phyloP scores from a whole-genome alignment of 2,888 invertebrate species.

The Drosophila fungiperda region DNA sequence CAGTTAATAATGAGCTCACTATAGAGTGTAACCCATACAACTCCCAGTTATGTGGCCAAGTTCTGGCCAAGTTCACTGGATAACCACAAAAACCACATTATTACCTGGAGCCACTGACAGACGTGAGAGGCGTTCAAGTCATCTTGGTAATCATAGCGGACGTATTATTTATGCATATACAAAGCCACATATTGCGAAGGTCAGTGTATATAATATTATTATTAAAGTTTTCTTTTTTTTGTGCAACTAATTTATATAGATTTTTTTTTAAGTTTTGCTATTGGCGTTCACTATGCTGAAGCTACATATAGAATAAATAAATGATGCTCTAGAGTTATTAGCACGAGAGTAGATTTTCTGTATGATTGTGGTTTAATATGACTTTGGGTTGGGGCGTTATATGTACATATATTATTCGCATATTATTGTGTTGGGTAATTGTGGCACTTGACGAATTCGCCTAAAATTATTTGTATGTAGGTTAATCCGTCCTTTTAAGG shows the following conservation, averaged over 20 bases:
- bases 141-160: conserved; percentile 48
- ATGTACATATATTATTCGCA: conserved; percentile 30
- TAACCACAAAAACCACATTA: conserved; percentile 58
- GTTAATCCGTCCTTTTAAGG: conserved; percentile 68
- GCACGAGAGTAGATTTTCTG: conserved; percentile 61
- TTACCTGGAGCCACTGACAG: conserved; percentile 42
- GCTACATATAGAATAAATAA: conserved; percentile 28
- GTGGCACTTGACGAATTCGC: conserved; percentile 34
- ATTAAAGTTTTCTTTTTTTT: conserved; percentile 20
- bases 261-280: conserved; percentile 19
- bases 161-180: conserved; percentile 26
- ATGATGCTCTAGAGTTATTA: conserved; percentile 31
- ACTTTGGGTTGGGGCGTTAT: conserved; percentile 5
- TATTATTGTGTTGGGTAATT: conserved; percentile 58
- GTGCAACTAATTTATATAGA: conserved; percentile 3
- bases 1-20: not conserved
- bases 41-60: conserved; percentile 15
- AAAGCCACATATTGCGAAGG: conserved; percentile 49
- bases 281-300: conserved; percentile 19
- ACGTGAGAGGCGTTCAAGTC: conserved; percentile 57
- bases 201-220: conserved; percentile 38
- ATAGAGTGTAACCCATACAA: conserved; percentile 29
- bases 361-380: conserved; percentile 28
- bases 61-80: conserved; percentile 39
- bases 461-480: conserved; percentile 50